A percentile compares a stretch with the other conserved stretches of the same genome.
These are phyloP conservation scores for Pseudoips prasinana DNA, from an alignment of 2,888 invertebrate genomes.

Conservation along the genomic window DNA sequence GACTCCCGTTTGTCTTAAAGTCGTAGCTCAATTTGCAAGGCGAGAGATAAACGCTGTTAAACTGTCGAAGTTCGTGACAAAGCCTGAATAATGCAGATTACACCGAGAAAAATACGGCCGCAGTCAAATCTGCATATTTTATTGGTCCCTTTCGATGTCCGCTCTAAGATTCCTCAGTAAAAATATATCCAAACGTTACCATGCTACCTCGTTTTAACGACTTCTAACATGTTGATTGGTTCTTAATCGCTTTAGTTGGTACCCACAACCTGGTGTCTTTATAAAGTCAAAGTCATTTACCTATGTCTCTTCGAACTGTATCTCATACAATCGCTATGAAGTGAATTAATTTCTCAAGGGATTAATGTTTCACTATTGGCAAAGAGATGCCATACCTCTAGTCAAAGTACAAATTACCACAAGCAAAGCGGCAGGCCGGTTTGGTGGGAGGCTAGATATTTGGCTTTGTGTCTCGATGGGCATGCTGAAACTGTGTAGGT, in stretches of 20 bases:
- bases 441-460: slow-evolving; percentile 26
- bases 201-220: slow-evolving; percentile 26
- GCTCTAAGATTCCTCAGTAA: slow-evolving; percentile 51
- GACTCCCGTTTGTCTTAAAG: slow-evolving; percentile 82
- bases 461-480: slow-evolving; percentile 45
- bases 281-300: slow-evolving; percentile 25
- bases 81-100: slow-evolving; percentile 83
- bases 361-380: slow-evolving; percentile 40
- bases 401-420: slow-evolving; percentile 51
- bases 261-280: slow-evolving; percentile 18
- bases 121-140: slow-evolving; percentile 81
- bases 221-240: slow-evolving; percentile 24
- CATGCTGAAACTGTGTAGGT: slow-evolving; percentile 39
- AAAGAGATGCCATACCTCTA: slow-evolving; percentile 47
- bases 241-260: slow-evolving; percentile 32
- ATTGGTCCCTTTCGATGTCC: slow-evolving; percentile 74
- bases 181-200: slow-evolving; percentile 45
- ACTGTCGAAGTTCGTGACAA: slow-evolving; percentile 82
- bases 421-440: slow-evolving; percentile 40
- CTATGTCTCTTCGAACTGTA: slow-evolving; percentile 30
- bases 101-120: slow-evolving; percentile 80
- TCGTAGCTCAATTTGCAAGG: slow-evolving; percentile 82
- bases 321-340: slow-evolving; percentile 33
- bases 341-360: slow-evolving; percentile 46
- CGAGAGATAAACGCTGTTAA: slow-evolving; percentile 82